A percentile compares a stretch with the other conserved stretches of the same genome.
These are phyloP conservation scores for Pomatostomus ruficeps DNA, from an alignment of 2,113 vertebrate genomes.

Conservation along the genomic window DNA sequence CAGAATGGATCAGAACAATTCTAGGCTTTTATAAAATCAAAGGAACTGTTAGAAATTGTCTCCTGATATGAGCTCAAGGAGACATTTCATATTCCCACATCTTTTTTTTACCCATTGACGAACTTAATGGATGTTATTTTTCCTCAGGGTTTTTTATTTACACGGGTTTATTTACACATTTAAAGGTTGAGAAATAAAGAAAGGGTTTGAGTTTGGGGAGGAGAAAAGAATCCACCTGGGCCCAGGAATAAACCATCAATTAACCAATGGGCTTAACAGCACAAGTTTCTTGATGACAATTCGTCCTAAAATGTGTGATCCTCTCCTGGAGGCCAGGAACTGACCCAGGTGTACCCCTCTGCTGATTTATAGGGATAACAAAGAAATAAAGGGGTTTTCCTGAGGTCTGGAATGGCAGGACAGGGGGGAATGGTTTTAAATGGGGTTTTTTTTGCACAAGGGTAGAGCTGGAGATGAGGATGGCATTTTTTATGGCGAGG, in stretches of 20 bases:
- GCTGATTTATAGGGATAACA: not conserved
- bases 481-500: not conserved
- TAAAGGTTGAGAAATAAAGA: not conserved
- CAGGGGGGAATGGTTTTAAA: not conserved
- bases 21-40: not conserved
- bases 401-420: not conserved
- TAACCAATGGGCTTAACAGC: not conserved
- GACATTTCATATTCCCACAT: not conserved
- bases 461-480: not conserved
- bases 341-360: not conserved
- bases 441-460: too few species aligned
- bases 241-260: not conserved
- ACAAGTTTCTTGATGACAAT: not conserved
- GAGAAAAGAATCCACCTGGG: not conserved
- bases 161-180: not conserved
- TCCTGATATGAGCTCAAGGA: constrained; percentile 21
- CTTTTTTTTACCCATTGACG: not conserved
- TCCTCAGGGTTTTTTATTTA: not conserved
- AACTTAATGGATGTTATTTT: not conserved
- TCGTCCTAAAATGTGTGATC: not conserved
- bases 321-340: not conserved
- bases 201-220: not conserved
- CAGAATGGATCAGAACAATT: not conserved
- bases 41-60: constrained; percentile 35
- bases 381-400: not conserved